Conservation (phyloP, 2,113 vertebrate genomes). For the Mastomys coucha region DNA sequence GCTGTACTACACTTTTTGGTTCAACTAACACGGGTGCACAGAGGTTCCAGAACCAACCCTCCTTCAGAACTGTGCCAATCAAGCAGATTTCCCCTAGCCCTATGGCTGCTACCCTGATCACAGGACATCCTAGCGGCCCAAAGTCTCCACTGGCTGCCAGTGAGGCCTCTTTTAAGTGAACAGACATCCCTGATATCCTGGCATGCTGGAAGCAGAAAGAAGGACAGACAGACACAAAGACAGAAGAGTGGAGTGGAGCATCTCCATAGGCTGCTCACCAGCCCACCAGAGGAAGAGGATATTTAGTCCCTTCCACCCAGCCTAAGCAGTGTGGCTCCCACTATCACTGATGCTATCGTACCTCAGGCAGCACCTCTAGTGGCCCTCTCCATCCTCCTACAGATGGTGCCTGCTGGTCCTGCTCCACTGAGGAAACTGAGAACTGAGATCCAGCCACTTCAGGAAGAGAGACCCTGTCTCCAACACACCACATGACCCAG, state of each 20-base stretch:
- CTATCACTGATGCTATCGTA: background rate
- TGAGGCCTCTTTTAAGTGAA: background rate
- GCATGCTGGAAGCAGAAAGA: background rate
- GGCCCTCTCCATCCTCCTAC: background rate
- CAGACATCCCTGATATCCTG: background rate
- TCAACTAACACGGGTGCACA: background rate
- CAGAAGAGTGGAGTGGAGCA: rapidly evolving
- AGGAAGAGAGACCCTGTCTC: background rate
- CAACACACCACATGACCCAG: background rate
- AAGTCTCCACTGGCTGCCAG: background rate
- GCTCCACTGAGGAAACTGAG: background rate
- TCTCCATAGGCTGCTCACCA: background rate
- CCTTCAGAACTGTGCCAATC: background rate
- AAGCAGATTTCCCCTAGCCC: too few relatives aligned
- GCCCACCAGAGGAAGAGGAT: background rate
- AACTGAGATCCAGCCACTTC: background rate
- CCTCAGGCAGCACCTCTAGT: background rate
- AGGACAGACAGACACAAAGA: background rate
- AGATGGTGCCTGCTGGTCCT: background rate
- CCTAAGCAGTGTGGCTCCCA: background rate
- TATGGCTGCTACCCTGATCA: background rate
- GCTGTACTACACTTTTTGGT: background rate
- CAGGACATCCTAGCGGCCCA: background rate
- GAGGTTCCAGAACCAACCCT: background rate
- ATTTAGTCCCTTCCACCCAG: background rate